Conservation (phyloP, 2,113 vertebrate genomes). For the Conger conger region DNA sequence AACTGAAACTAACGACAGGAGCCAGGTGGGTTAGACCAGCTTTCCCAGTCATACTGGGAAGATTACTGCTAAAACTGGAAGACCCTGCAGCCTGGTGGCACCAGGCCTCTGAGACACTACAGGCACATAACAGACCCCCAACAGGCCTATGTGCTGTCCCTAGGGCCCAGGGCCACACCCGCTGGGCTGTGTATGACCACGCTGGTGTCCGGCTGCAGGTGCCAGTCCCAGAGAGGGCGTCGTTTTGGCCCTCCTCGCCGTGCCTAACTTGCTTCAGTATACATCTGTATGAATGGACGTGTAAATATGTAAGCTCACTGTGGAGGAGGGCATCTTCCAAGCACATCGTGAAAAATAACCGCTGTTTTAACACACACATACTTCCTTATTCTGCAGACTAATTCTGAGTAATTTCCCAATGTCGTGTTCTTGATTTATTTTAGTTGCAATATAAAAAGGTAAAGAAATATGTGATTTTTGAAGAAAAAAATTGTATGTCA, state of each 20-base stretch:
- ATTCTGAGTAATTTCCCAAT: background rate
- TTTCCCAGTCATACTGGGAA: background rate
- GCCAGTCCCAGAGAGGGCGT: background rate
- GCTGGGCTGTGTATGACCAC: background rate
- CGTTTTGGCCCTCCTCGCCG: background rate
- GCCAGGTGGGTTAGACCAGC: background rate
- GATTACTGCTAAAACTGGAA: background rate
- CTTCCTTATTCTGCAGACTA: background rate
- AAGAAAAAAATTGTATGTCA: background rate
- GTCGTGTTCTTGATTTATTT: background rate
- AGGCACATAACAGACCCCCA: background rate
- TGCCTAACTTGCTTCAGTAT: background rate
- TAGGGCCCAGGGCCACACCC: background rate
- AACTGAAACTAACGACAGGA: background rate
- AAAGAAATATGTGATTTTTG: background rate
- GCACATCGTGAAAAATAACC: background rate
- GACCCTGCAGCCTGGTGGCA: background rate
- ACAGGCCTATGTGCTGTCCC: background rate
- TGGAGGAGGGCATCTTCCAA: background rate
- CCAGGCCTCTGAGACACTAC: background rate
- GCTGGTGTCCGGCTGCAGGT: background rate
- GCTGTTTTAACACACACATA: background rate
- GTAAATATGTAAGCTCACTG: background rate
- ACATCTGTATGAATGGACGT: background rate
- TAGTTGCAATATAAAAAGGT: background rate